phyloP scores from a whole-genome alignment of 2,113 vertebrate species.

The Chlamydotis undulata region DNA sequence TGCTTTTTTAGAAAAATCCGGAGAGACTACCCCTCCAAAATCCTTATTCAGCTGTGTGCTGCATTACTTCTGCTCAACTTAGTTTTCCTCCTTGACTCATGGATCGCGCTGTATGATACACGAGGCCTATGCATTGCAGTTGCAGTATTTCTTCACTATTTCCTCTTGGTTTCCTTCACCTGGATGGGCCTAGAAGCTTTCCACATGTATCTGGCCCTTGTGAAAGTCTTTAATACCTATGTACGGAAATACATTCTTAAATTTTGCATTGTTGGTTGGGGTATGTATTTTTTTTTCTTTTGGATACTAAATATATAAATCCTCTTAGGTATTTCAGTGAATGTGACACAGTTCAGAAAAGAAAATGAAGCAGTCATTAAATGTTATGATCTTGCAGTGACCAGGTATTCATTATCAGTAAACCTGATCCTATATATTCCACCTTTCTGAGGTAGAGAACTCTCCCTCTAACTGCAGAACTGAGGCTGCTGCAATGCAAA shows the following conservation, averaged over 20 bases:
- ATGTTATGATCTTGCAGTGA: background rate
- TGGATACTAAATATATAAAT: background rate
- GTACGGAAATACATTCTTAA: conserved; percentile 93
- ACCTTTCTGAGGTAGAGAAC: background rate
- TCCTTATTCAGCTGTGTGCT: conserved; percentile 91
- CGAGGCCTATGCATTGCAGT: conserved; percentile 86
- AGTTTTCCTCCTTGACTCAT: conserved; percentile 88
- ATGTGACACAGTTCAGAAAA: background rate
- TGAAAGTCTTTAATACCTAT: conserved; percentile 93
- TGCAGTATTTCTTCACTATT: conserved; percentile 95
- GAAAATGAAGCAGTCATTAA: background rate
- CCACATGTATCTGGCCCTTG: conserved; percentile 95
- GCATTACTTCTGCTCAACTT: conserved; percentile 90
- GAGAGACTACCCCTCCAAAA: conserved; percentile 94
- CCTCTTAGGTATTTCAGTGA: background rate
- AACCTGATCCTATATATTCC: background rate
- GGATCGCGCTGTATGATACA: conserved; percentile 83
- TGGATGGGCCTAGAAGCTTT: conserved; percentile 97
- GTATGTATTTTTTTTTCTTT: conserved; percentile 74
- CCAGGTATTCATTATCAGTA: background rate
- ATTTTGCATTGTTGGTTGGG: conserved; percentile 91
- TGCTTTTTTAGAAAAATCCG: conserved; percentile 85
- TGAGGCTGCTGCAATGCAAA: background rate
- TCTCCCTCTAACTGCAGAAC: background rate
- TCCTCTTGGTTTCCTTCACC: conserved; percentile 93